phyloP scores from a whole-genome alignment of 2,113 vertebrate species.

The Pavo muticus region DNA sequence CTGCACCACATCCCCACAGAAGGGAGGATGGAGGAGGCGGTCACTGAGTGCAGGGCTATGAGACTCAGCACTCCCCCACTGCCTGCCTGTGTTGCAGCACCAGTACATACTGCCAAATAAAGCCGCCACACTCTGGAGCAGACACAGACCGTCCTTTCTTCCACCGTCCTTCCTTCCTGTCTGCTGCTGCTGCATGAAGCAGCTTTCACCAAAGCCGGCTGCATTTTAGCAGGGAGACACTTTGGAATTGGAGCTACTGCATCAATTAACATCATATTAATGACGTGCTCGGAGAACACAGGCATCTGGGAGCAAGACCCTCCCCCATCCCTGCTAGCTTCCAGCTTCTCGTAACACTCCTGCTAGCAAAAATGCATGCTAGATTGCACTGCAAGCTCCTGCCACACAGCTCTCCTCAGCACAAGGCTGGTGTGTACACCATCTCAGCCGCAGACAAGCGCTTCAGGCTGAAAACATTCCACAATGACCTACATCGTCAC shows the following conservation, averaged over 20 bases:
- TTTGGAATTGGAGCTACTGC: neutral
- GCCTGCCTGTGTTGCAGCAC: neutral
- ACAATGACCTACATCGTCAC: conserved; percentile 7
- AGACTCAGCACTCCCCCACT: neutral
- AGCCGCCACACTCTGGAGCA: neutral
- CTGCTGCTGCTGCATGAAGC: neutral
- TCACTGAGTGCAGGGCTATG: neutral
- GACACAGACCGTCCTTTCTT: neutral
- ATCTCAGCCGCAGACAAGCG: neutral
- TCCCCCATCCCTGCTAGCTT: neutral
- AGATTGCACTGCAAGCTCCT: neutral
- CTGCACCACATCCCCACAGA: fast-evolving
- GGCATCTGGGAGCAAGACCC: neutral
- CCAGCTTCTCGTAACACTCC: neutral
- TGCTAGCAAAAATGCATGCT: neutral
- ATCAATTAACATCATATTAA: neutral
- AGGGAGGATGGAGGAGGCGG: neutral
- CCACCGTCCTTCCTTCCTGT: neutral
- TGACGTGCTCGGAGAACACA: neutral
- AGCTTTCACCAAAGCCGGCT: fast-evolving
- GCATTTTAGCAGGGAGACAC: neutral
- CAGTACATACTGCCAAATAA: neutral
- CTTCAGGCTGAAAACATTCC: neutral
- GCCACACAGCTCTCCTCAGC: fast-evolving
- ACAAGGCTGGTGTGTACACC: fast-evolving